Evolutionary conservation across 2,888 invertebrate genomes (phyloP), one percentile per base, ranked within the genome.

Genomic region (Lasioglossum lativentre): DNA sequence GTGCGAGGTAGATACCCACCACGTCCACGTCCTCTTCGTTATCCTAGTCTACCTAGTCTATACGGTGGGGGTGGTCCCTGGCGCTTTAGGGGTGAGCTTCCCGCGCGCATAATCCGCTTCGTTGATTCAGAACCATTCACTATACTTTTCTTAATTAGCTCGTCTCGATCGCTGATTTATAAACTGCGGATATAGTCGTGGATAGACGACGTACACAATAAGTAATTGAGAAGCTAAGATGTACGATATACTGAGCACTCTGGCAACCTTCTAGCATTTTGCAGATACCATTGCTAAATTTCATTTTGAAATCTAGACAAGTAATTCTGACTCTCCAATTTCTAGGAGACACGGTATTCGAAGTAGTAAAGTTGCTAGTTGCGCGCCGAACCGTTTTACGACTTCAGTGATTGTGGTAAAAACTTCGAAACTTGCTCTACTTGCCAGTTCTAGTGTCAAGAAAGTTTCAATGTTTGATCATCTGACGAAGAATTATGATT

Each of bases 81-180:
- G 93, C 93, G 83, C 74, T 94, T 91, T 86, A 93, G 92, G 94
- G 94, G 94, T 94, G 94, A 94, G 94, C 92, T 93, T 90, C 42
- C 70, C 70, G 83, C 86, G 86, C 72, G 72, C 68, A 82, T 30
- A 82, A 79, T 83, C 83, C 90, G 92, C 91, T 93, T 92, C 91
- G 89, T 89, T 75, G 86, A 88, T 93, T 93, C 90, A 90, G 90
- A 83, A 85, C 45, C 30, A 1, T 40, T 66, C 19, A 3, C 66
- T 23, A 4, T 23, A 30, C 23, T 19, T 3, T 34, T 6, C 8
- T 34, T 8, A 16, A 52, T 23, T 23, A 52, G 23, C 52, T 23
- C 19, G 52, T 23, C 23, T 52, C 52, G 23, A 52, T 52, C 52
- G 52, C 23, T 19, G 52, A 52, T 52, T 23, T 23, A 23, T 52